These are phyloP conservation scores for Solenopsis fugax DNA, from an alignment of 1,140 invertebrate genomes.

Conservation along the genomic window DNA sequence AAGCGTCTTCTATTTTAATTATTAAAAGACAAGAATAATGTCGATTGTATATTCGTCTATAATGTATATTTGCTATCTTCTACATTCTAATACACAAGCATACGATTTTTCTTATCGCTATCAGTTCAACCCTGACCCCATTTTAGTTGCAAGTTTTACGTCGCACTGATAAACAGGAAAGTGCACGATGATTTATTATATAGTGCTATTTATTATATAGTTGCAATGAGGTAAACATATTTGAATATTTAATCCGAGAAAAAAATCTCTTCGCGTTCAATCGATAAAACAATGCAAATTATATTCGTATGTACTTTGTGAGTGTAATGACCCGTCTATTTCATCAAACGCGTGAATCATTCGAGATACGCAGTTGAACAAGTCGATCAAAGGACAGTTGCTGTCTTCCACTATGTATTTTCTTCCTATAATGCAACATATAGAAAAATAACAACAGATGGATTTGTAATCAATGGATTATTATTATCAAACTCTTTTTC, in stretches of 20 bases:
- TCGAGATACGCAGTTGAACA: neutral
- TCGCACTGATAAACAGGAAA: slow-evolving; percentile 23
- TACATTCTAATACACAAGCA: neutral
- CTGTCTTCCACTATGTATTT: neutral
- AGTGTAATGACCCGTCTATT: slow-evolving; percentile 21
- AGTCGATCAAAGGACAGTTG: neutral
- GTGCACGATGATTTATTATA: neutral
- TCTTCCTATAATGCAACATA: neutral
- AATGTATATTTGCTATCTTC: neutral
- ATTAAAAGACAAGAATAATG: neutral
- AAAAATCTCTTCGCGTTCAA: neutral
- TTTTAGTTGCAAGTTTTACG: neutral
- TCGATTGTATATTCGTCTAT: neutral
- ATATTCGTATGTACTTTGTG: neutral
- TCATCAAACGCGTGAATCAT: neutral
- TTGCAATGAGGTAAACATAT: no score
- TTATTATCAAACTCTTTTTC: no score
- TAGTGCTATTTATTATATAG: no score
- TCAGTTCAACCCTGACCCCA: neutral
- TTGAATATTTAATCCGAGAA: neutral
- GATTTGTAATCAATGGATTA: no score
- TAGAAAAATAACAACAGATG: no score
- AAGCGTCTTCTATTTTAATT: slow-evolving; percentile 3
- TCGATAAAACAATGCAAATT: neutral
- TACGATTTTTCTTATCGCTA: neutral